phyloP scores from a whole-genome alignment of 1,140 invertebrate genomes.

The Aporrectodea caliginosa region DNA sequence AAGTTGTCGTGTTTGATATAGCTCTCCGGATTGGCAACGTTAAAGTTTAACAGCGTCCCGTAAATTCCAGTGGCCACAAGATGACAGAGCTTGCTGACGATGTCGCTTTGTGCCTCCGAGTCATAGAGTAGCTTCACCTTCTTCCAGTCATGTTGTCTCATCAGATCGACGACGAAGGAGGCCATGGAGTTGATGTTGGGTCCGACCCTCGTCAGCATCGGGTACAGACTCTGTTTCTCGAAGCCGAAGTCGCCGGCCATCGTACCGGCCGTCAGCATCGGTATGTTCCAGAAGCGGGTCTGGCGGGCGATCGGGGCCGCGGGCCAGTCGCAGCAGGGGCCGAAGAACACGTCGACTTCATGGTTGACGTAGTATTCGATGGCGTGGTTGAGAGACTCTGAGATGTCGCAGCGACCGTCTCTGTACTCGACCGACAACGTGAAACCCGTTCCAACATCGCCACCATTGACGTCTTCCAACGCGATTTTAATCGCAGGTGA shows the following conservation, averaged over 20 bases:
- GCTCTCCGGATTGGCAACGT: too few species aligned
- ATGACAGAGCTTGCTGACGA: constrained; percentile 58
- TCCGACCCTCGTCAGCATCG: constrained; percentile 78
- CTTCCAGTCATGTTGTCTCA: constrained; percentile 64
- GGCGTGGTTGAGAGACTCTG: constrained; percentile 30
- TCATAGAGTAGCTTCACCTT: constrained; percentile 70
- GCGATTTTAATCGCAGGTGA: background rate
- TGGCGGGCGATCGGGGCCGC: constrained; percentile 86
- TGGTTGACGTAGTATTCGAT: constrained; percentile 41
- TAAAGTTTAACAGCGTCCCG: background rate
- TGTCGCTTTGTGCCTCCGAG: constrained; percentile 60
- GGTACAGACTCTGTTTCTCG: constrained; percentile 59
- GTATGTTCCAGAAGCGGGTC: constrained; percentile 77
- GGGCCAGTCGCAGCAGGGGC: constrained; percentile 86
- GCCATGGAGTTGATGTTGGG: constrained; percentile 73
- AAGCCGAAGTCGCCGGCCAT: constrained; percentile 72
- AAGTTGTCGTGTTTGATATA: constrained; percentile 26
- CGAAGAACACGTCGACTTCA: constrained; percentile 73
- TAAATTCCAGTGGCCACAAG: constrained; percentile 42
- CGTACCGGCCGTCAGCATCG: constrained; percentile 78
- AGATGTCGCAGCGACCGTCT: background rate
- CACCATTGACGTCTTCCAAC: background rate
- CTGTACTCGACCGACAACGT: background rate
- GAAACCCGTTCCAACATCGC: background rate
- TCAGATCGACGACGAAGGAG: constrained; percentile 63